A percentile compares a stretch with the other conserved stretches of the same genome.
Evolutionary conservation across 2,888 invertebrate species (phyloP).

Genomic region (Hyles lineata): DNA sequence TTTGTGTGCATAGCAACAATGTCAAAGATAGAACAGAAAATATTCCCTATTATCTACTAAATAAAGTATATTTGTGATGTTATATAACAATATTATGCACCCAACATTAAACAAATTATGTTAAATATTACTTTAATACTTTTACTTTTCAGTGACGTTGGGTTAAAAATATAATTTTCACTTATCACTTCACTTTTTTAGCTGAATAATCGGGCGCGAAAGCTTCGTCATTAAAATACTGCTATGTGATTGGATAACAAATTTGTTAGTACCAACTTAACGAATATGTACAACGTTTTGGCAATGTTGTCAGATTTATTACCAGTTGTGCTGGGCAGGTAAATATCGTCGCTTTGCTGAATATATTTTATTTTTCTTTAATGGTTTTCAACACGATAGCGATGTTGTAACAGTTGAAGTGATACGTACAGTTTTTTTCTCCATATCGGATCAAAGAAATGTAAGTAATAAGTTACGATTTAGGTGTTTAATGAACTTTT

Average conservation of each 20-base stretch:
- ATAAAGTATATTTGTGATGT: neutral
- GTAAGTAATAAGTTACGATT: slow-evolving; percentile 64
- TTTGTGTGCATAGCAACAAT: slow-evolving; percentile 42
- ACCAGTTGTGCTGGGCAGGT: slow-evolving; percentile 81
- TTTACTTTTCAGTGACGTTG: neutral
- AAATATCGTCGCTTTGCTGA: slow-evolving; percentile 76
- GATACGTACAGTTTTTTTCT: slow-evolving; percentile 57
- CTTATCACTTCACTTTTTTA: slow-evolving; percentile 61
- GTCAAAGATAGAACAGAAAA: slow-evolving; percentile 34
- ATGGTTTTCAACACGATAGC: slow-evolving; percentile 65
- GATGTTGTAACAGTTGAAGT: slow-evolving; percentile 59
- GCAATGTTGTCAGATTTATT: slow-evolving; percentile 81
- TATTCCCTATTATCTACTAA: neutral
- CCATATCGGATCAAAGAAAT: slow-evolving; percentile 53
- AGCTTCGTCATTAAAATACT: slow-evolving; percentile 70
- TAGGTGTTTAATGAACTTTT: slow-evolving; percentile 78
- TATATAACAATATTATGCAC: neutral
- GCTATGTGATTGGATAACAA: slow-evolving; percentile 64
- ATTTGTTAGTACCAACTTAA: slow-evolving; percentile 73
- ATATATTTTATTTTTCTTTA: slow-evolving; percentile 77
- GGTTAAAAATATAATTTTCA: slow-evolving; percentile 41
- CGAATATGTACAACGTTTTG: slow-evolving; percentile 61
- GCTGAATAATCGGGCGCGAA: slow-evolving; percentile 77
- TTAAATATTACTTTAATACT: neutral
- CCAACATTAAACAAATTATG: neutral